These are phyloP conservation scores for Andrena dorsata DNA, from an alignment of 2,888 invertebrate genomes.

Conservation along the genomic window DNA sequence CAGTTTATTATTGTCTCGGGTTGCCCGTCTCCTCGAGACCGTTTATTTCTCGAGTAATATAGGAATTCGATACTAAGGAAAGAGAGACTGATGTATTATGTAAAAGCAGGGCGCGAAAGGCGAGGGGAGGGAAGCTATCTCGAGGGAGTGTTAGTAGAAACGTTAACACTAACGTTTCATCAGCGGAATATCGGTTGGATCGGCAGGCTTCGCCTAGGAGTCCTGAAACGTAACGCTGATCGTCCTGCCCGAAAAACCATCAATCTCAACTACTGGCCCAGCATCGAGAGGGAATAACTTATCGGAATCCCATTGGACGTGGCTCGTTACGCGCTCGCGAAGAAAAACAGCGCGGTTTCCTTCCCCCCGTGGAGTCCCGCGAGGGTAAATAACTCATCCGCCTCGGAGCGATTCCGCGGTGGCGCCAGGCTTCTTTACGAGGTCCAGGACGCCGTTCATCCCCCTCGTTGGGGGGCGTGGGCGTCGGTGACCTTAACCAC, in stretches of 20 bases:
- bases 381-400: conserved; percentile 79
- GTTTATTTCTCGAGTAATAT: conserved; percentile 18
- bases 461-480: conserved; percentile 27
- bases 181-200: conserved; percentile 24
- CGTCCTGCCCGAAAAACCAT: conserved; percentile 27
- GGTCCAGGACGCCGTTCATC: conserved; percentile 65
- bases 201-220: conserved; percentile 3
- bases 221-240: conserved; percentile 35
- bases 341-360: conserved; percentile 60
- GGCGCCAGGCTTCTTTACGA: conserved; percentile 83
- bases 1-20: conserved; percentile 12
- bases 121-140: too few relatives aligned
- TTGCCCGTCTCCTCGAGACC: conserved; percentile 12
- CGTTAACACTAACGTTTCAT: neutral
- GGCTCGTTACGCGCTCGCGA: conserved; percentile 54
- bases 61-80: neutral
- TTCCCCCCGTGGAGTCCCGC: conserved; percentile 61
- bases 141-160: too few relatives aligned
- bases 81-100: neutral
- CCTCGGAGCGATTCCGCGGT: conserved; percentile 76
- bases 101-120: neutral
- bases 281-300: conserved; percentile 46
- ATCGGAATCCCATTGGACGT: conserved; percentile 54
- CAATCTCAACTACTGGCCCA: conserved; percentile 37
- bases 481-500: conserved; percentile 42